These are phyloP conservation scores for Heliocidaris tuberculata DNA, from an alignment of 35 echinoderm and acorn worm species.

Conservation along the genomic window DNA sequence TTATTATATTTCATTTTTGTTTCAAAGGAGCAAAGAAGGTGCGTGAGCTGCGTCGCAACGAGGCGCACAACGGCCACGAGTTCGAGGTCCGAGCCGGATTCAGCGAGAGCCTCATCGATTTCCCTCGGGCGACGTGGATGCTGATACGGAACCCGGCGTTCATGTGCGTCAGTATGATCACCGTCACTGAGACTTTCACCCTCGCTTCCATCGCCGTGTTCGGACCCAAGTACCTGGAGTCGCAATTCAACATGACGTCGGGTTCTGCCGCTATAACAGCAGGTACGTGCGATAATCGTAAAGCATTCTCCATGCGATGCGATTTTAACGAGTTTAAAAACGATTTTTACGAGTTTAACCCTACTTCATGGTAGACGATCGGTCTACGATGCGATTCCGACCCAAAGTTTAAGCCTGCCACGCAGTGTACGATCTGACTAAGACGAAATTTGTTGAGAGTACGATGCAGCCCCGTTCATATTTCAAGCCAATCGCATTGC, in stretches of 20 bases:
- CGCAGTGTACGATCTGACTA: no score
- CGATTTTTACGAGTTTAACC: neutral
- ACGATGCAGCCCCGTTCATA: no score
- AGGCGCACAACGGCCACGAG: constrained; percentile 62
- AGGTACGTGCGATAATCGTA: constrained; percentile 26
- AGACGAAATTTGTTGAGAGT: no score
- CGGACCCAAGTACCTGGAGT: constrained; percentile 81
- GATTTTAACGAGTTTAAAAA: neutral
- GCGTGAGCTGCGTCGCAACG: neutral
- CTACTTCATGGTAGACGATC: no score
- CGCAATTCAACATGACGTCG: constrained; percentile 75
- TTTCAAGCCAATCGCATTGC: no score
- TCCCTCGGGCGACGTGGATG: constrained; percentile 62
- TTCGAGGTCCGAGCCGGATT: constrained; percentile 69
- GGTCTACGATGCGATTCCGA: neutral
- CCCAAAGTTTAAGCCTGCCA: neutral
- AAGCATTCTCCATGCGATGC: neutral
- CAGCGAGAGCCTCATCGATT: constrained; percentile 61
- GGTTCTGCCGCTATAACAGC: constrained; percentile 70
- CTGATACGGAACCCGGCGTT: constrained; percentile 69
- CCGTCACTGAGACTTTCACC: constrained; percentile 62
- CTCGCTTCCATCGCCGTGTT: constrained; percentile 67
- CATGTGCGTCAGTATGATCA: constrained; percentile 63
- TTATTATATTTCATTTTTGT: no score
- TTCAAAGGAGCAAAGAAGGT: constrained; percentile 46